Evolutionary conservation across 2,888 invertebrate species (phyloP).

Genomic region (Bruchidius siliquastri): DNA sequence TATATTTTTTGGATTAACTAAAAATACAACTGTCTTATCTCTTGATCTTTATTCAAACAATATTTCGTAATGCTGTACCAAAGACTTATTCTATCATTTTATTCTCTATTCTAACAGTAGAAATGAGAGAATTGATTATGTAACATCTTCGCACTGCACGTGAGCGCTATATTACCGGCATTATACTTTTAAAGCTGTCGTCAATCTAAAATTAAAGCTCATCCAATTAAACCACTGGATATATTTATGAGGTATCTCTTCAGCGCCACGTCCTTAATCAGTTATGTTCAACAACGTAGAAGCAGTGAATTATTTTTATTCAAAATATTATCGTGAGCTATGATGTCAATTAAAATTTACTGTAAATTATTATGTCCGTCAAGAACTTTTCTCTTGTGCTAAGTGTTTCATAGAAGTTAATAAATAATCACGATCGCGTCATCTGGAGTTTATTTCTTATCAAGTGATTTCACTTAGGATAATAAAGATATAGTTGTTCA

Average conservation of each 20-base stretch:
- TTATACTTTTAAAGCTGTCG: background rate
- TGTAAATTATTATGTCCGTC: background rate
- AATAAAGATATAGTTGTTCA: too few species aligned
- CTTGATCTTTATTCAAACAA: too few species aligned
- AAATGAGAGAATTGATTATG: too few species aligned
- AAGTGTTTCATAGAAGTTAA: too few species aligned
- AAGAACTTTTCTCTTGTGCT: background rate
- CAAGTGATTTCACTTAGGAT: too few species aligned
- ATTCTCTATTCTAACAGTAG: too few species aligned
- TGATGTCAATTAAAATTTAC: background rate
- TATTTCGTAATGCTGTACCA: too few species aligned
- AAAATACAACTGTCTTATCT: too few species aligned
- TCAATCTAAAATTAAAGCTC: background rate
- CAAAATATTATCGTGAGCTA: background rate
- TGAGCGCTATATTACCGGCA: background rate
- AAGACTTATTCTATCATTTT: too few species aligned
- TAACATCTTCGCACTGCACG: background rate
- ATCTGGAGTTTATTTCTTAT: too few species aligned
- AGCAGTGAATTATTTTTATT: background rate
- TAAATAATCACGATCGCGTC: too few species aligned
- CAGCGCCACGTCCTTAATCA: background rate
- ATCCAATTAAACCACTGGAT: background rate
- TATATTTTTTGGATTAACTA: too few species aligned
- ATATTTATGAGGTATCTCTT: background rate
- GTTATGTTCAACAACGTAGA: background rate